A percentile compares a stretch with the other conserved stretches of the same genome.
These are phyloP conservation scores for Pristionchus mayeri DNA, from an alignment of 2,888 invertebrate species.

Conservation along the genomic window DNA sequence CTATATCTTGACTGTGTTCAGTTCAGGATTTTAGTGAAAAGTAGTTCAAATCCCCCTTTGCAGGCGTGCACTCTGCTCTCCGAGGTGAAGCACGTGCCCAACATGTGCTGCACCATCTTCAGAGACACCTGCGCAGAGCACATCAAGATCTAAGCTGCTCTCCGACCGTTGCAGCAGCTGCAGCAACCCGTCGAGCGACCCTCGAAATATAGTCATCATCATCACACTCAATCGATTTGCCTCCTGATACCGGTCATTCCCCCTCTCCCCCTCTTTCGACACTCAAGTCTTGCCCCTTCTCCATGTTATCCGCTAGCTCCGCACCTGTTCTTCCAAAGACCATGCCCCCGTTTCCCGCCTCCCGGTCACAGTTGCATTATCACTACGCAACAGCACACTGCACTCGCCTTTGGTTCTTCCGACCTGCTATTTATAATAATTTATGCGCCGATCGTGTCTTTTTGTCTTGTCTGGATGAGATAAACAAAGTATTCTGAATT, in stretches of 20 bases:
- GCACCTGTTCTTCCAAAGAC: not conserved
- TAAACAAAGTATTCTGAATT: conserved; percentile 28
- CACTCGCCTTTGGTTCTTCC: not conserved
- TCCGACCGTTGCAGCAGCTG: not conserved
- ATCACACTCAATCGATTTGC: conserved; percentile 39
- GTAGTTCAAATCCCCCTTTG: conserved; percentile 9
- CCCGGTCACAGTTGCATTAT: conserved; percentile 25
- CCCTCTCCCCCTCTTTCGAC: not conserved
- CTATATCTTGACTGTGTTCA: not conserved
- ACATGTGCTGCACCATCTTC: conserved; percentile 67
- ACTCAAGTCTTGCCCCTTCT: conserved; percentile 26
- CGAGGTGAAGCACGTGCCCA: conserved; percentile 65
- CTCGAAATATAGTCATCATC: not conserved
- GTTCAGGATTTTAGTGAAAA: not conserved
- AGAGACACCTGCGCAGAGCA: conserved; percentile 50
- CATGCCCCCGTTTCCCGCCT: not conserved
- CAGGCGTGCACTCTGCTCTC: conserved; percentile 66
- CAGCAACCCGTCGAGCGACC: not conserved
- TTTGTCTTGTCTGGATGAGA: not conserved
- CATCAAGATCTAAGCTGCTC: conserved; percentile 38
- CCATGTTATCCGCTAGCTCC: not conserved
- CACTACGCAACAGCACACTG: conserved; percentile 5
- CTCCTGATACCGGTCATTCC: conserved; percentile 45
- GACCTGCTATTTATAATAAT: conserved; percentile 43
- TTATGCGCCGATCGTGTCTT: conserved; percentile 45